Base-by-base conservation (phyloP, 2,797 vertebrate genomes). In the Gephyroberyx darwinii region DNA sequence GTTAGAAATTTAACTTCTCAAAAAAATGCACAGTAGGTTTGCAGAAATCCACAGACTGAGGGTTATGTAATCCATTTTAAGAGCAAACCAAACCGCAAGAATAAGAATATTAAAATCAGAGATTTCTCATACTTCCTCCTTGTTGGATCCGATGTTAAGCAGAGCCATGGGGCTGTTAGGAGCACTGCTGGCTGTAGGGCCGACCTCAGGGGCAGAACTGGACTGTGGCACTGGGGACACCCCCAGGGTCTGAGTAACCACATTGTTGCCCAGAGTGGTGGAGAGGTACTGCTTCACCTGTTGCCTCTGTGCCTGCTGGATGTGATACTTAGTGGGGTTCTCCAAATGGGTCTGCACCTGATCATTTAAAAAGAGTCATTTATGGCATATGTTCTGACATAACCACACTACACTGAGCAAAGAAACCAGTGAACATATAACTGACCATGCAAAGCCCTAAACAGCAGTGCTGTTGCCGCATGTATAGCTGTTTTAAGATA, bases 281-380 rank as follows among this genome's bases (percentile, higher is more conserved):
- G 95, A 96, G 52, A 98, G 94, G 83, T 96, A 97, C 88, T 96
- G 95, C 77, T 96, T 96, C 62, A 98, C 95, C 84, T 98, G 96
- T 67, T 98, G 96, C 65, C 95, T 92, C 92, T 96, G 95, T 0
- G 96, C 94, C 87, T 96, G 95, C 85, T 96, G 96, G 77, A 97
- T 95, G 89, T 98, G 96, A 88, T 96, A 98, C 82, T 94, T 95
- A 1, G 96, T 98, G 22, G 96, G 96, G 80, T 98, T 97, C 85
- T 97, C 96, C 84, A 98, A 88, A 81, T 97, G 95, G n/a, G 94
- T 96, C 90, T 98, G 96, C 54, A 98, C 96, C 96, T 97, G 55
- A 43, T 30, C 31, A 69, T 67, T 75, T 1, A 68, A 10, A 47
- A 81, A 74, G 9, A 72, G 2, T 12, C 6, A 4, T 75, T 75